Base-by-base conservation (phyloP, 2,888 invertebrate species). In the Blomia tropicalis region DNA sequence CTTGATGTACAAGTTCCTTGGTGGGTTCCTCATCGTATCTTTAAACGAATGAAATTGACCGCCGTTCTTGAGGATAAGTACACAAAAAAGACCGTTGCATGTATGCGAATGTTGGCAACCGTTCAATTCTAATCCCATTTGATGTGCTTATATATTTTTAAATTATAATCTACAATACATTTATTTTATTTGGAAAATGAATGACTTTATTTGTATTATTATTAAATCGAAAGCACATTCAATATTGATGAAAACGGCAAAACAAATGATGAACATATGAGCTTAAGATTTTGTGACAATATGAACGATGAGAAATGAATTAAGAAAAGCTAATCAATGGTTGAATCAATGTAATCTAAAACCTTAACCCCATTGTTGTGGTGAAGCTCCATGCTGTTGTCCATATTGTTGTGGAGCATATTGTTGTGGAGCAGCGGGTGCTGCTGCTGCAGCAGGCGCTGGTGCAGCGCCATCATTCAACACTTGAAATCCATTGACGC, bases 401-500 rank as follows among this genome's bases (percentile, higher is more conserved):
- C 51, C 7, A 19, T 7, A 47, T 27, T 47, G 51, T n/a, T 47
- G 51, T 47, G 51, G 23, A n/a, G 27, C 17, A 7, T 14, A 47
- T 27, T 47, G 51, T n/a, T 47, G 51, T 14, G 51, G 7, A n/a
- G 27, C 17, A 5, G 64, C 32, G 7, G 32, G 11, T 4, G 32
- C 43, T 2, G 62, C 31, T 11, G 63, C 56, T 0, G 51, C 44
- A 11, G 60, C 43, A 2, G 41, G 29, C 27, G 64, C 58, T 1
- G 66, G 23, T 43, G 32, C 19, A 62, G 47, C 27, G 44, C 64
- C 62, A 30, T 67, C 68, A 2, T 66, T 66, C 22, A 66, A 64
- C 23, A 67, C 66, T 29, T 65, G 64, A 53, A 67, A 69, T 1
- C 69, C 69, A 32, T 67, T 64, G 36, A 69, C 67, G 1, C 68